Evolutionary conservation across 1,140 invertebrate genomes (phyloP).

Genomic region (Magallana gigas): DNA sequence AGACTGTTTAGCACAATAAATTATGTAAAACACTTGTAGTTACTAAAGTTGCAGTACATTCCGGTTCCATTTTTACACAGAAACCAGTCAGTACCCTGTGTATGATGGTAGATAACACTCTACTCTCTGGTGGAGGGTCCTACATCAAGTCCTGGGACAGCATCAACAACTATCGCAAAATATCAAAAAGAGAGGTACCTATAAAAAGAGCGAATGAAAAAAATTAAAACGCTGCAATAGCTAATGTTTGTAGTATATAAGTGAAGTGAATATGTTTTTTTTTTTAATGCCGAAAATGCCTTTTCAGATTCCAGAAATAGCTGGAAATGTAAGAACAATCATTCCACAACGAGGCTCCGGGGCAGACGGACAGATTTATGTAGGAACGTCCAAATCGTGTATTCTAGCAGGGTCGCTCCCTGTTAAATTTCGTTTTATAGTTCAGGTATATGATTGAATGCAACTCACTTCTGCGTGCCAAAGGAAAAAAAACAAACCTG

Average conservation of each 20-base stretch:
- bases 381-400: constrained; percentile 68
- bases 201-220: neutral
- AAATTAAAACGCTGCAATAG: neutral
- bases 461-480: no score
- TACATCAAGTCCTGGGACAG: constrained; percentile 95
- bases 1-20: neutral
- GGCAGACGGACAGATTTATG: constrained; percentile 92
- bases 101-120: constrained; percentile 92
- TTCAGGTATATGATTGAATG: constrained; percentile 2
- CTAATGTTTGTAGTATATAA: no score
- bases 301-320: constrained; percentile 87
- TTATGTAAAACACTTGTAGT: neutral
- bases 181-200: constrained; percentile 90
- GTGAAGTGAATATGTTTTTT: no score
- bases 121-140: constrained; percentile 88
- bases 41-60: neutral
- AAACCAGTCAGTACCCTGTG: constrained; percentile 91
- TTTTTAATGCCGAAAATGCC: neutral
- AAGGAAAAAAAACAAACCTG: no score
- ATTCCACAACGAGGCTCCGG: constrained; percentile 91
- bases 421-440: constrained; percentile 62
- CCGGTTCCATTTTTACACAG: constrained; percentile 57
- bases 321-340: constrained; percentile 91
- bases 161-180: constrained; percentile 91
- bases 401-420: constrained; percentile 82